These are phyloP conservation scores for Ypsolopha sequella DNA, from an alignment of 2,888 invertebrate species.

Conservation along the genomic window DNA sequence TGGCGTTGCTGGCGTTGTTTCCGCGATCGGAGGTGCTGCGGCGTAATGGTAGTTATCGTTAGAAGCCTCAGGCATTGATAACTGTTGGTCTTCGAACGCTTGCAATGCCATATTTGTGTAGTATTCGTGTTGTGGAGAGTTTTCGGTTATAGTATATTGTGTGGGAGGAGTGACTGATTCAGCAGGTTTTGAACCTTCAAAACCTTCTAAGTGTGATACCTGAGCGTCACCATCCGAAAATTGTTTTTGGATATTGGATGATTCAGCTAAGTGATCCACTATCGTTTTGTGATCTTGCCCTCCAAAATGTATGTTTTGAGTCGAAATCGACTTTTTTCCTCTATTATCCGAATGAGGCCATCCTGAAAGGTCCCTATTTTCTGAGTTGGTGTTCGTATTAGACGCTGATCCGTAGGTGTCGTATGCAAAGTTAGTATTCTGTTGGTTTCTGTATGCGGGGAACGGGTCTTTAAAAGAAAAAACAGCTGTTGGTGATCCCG, in stretches of 20 bases:
- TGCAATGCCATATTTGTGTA: conserved; percentile 48
- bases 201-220: conserved; percentile 13
- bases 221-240: neutral
- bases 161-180: conserved; percentile 31
- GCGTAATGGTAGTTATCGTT: conserved; percentile 50
- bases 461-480: conserved; percentile 38
- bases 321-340: conserved; percentile 51
- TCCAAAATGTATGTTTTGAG: conserved; percentile 56
- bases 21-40: conserved; percentile 26
- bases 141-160: conserved; percentile 36
- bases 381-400: conserved; percentile 32
- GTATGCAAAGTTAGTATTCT: conserved; percentile 31
- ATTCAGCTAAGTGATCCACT: conserved; percentile 43
- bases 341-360: conserved; percentile 25
- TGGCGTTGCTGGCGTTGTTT: conserved; percentile 23
- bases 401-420: conserved; percentile 49
- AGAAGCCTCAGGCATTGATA: conserved; percentile 43
- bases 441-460: conserved; percentile 25
- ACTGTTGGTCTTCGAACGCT: conserved; percentile 35
- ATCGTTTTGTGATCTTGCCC: conserved; percentile 45
- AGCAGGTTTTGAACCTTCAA: conserved; percentile 23
- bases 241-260: conserved; percentile 12
- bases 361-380: conserved; percentile 26
- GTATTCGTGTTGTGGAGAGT: conserved; percentile 44
- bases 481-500: conserved; percentile 18